phyloP scores from a whole-genome alignment of 2,888 invertebrate species.

The Listrodromus nycthemerus region DNA sequence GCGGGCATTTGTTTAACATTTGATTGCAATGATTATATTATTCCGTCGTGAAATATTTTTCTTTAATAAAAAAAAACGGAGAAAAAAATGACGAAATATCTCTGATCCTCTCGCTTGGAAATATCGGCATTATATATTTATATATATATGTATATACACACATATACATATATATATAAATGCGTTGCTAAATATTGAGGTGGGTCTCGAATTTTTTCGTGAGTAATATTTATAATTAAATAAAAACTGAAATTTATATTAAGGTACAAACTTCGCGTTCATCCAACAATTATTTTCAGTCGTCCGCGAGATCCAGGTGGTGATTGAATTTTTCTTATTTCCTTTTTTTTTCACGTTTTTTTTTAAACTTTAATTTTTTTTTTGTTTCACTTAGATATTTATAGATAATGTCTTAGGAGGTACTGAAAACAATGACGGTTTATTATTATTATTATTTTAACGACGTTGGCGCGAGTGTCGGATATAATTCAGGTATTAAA shows the following conservation, averaged over 20 bases:
- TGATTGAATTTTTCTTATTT: not conserved
- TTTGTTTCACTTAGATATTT: slow-evolving; percentile 15
- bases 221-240: not conserved
- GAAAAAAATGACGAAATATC: slow-evolving; percentile 12
- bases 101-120: slow-evolving; percentile 12
- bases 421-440: slow-evolving; percentile 62
- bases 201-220: not conserved
- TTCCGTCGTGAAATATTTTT: slow-evolving; percentile 14
- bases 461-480: slow-evolving; percentile 46
- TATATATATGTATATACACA: too few relatives aligned
- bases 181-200: slow-evolving; percentile 25
- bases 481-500: slow-evolving; percentile 41
- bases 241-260: not conserved
- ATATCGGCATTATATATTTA: slow-evolving; percentile 30
- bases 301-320: slow-evolving; percentile 16
- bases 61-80: slow-evolving; percentile 1
- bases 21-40: slow-evolving; percentile 35
- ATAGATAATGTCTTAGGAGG: slow-evolving; percentile 37
- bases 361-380: not conserved
- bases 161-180: slow-evolving; percentile 22
- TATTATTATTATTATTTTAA: not conserved
- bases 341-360: not conserved
- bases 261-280: slow-evolving; percentile 13
- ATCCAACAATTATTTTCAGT: slow-evolving; percentile 35
- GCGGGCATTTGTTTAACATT: slow-evolving; percentile 40